Evolutionary conservation across 2,888 invertebrate species (phyloP), one percentile per base, ranked within the genome.

Genomic region (Ennomos quercinarius): DNA sequence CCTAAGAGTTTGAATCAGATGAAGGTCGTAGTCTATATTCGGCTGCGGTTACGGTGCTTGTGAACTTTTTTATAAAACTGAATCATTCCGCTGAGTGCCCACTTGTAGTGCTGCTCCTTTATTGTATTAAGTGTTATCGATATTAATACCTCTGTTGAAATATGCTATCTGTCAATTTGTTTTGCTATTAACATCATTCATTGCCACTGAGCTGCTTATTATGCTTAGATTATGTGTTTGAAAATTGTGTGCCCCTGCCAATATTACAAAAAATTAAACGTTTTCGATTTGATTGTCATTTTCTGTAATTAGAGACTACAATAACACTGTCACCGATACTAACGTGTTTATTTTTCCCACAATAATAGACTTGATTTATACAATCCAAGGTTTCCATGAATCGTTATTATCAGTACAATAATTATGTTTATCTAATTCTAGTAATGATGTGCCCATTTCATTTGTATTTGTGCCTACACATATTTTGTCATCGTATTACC

Each of bases 11-110:
- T 27, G 27, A 27, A 27, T 6, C 79, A 71, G 68, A 52, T 76
- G 84, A 87, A 88, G 88, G 88, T 81, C 87, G 72, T 70, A 70
- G 53, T 72, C 81, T 86, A 83, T 81, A 82, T 83, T 79, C 67
- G 80, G 76, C 70, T 61, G 66, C 71, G 61, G 59, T 67, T 61
- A 66, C 71, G 61, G 58, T 67, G 63, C 48, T 70, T 73, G 73
- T 72, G 71, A 70, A 67, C 61, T 66, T 82, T 83, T 84, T 81
- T 77, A 68, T 67, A 59, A 63, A 66, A 58, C 58, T 68, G 66
- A 66, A 63, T 64, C 66, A 66, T 63, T 50, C 27, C 27, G 27
- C 58, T 38, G 39, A 44, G 38, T 61, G 43, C 36, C 49, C 13
- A 27, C 48, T 12, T 17, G 9, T 60, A 61, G 63, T 63, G 61